Percentiles rank a stretch among this genome's conserved stretches.
Conservation (phyloP, 2,888 invertebrate genomes). For the Vanessa cardui region DNA sequence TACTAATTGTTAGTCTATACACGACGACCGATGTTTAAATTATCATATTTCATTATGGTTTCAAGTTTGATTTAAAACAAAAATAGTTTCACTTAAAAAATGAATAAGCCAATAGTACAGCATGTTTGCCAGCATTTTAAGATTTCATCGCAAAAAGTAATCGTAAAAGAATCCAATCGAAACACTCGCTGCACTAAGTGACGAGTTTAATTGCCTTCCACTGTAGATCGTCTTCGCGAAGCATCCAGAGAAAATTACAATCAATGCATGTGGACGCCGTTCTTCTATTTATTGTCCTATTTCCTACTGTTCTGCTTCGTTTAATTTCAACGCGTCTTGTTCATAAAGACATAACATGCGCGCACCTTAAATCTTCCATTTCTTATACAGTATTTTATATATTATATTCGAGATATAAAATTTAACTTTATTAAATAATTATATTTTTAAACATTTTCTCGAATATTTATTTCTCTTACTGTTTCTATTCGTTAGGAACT, state of each 20-base stretch:
- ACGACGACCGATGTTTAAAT: too few species aligned
- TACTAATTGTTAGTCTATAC: too few species aligned
- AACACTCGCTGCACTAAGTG: neutral
- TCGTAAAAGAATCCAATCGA: slow-evolving; percentile 2
- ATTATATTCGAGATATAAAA: too few species aligned
- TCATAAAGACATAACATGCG: too few species aligned
- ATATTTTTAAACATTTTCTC: too few species aligned
- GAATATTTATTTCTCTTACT: too few species aligned
- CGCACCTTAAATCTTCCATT: too few species aligned
- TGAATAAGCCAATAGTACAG: too few species aligned
- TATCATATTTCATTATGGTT: neutral
- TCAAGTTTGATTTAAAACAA: neutral
- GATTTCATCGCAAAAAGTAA: neutral
- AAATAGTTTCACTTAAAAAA: too few species aligned
- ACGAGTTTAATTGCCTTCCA: slow-evolving; percentile 4
- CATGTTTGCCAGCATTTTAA: neutral
- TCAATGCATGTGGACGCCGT: neutral
- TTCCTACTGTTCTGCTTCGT: neutral
- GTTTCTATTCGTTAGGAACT: too few species aligned
- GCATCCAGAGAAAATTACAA: slow-evolving; percentile 5
- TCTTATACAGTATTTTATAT: too few species aligned
- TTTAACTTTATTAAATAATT: too few species aligned
- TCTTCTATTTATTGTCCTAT: slow-evolving; percentile 6
- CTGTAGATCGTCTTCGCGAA: neutral
- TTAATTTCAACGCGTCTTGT: neutral